Percentiles rank a stretch among this genome's conserved stretches.
phyloP scores from a whole-genome alignment of 2,888 invertebrate genomes.

The Acanthosepion lycidas region DNA sequence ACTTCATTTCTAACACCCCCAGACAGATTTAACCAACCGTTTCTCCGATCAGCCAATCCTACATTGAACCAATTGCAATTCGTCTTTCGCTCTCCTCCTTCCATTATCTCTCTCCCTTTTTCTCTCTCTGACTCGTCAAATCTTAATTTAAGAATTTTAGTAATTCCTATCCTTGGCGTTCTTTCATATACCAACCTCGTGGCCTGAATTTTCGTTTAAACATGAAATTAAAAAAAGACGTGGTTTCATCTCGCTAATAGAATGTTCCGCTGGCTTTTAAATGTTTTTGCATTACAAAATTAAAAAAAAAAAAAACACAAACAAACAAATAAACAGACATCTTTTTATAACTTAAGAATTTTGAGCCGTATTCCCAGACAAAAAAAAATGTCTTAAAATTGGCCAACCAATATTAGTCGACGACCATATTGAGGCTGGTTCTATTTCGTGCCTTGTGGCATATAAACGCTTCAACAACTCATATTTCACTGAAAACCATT shows the following conservation, averaged over 20 bases:
- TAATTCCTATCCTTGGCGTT: neutral
- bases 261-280: neutral
- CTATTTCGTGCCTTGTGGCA: neutral
- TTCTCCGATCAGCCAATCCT: neutral
- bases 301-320: neutral
- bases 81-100: too few relatives aligned
- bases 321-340: neutral
- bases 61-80: neutral
- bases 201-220: neutral
- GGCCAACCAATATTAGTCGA: neutral
- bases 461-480: neutral
- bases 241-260: neutral
- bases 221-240: neutral
- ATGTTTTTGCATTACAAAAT: neutral
- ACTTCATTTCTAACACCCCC: neutral
- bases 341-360: neutral
- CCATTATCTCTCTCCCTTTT: too few relatives aligned
- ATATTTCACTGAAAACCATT: too few relatives aligned
- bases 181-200: neutral
- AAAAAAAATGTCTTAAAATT: neutral
- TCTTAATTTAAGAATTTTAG: slow-evolving; percentile 20
- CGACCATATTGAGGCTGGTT: neutral
- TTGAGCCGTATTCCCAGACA: slow-evolving; percentile 9
- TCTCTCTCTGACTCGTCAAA: neutral
- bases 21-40: neutral